Evolutionary conservation across 2,888 invertebrate species (phyloP), one percentile per base, ranked within the genome.

Genomic region (Xanthia icteritia): DNA sequence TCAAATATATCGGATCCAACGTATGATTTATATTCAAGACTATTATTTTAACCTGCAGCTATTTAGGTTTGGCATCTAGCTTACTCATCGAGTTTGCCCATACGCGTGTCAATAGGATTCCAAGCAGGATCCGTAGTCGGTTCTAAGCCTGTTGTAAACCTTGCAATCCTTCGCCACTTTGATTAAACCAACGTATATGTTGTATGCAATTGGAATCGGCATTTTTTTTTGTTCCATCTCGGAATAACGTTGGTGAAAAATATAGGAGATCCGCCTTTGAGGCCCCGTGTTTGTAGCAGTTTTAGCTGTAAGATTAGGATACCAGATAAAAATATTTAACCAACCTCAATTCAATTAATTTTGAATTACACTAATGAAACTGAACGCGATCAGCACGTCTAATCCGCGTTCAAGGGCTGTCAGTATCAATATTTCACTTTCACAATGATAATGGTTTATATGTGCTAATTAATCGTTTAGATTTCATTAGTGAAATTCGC

Each of bases 61-160:
- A 66, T 51, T 76, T 23, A 31, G 5, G 9, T 39, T 36, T 13
- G 13, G 20, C 42, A 27, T 54, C 31, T 36, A 20, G 31, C 36
- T 36, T 54, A 23, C 23, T 23, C 27, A 60, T 36, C 51, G 15
- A 39, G 42, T 82, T 23, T 36, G 51, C n/a, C 36, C 6, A 76
- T 51, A 39, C 31, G 5, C n/a, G 20, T 70, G 54, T 48, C 51
- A 66, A 36, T 42, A 56, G 56, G 80, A 56, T 78, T 67, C 65
- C 36, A 45, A 11, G 2, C 20, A 42, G 69, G n/a, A 48, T 72
- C 58, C 39, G 23, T 70, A 73, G 20, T 39, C 66, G 23, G 31
- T 42, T 76, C 60, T 36, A 76, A 85, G 58, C 76, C 63, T 39
- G 73, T 56, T 76, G 67, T 72, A 56, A 48, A 68, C 27, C n/a